Evolutionary conservation across 2,888 invertebrate species (phyloP).

Genomic region (Agriopis marginaria): DNA sequence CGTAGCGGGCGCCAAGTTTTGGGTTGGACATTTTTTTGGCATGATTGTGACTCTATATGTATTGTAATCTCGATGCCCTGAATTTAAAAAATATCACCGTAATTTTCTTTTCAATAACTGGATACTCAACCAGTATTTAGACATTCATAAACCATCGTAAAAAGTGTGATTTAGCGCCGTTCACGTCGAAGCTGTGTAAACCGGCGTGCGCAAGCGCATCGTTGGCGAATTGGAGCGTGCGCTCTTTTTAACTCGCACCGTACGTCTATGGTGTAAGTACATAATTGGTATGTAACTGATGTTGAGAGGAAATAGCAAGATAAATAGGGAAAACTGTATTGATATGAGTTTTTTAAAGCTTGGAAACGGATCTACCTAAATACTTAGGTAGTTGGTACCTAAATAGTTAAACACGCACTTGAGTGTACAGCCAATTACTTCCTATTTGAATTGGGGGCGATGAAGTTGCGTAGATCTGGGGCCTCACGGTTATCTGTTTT

Average conservation of each 20-base stretch:
- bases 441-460: background rate
- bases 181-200: background rate
- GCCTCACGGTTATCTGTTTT: too few species aligned
- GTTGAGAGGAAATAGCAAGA: constrained; percentile 9
- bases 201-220: constrained; percentile 29
- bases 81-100: background rate
- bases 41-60: too few species aligned
- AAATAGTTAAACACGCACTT: too few species aligned
- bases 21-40: too few species aligned
- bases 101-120: background rate
- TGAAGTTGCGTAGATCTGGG: background rate
- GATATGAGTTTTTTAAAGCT: background rate
- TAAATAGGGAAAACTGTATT: constrained; percentile 8
- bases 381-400: too few species aligned
- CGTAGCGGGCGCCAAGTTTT: too few species aligned
- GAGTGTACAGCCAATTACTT: background rate
- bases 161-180: constrained; percentile 18
- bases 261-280: constrained; percentile 4
- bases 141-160: constrained; percentile 20
- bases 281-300: constrained; percentile 23
- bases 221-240: constrained; percentile 41
- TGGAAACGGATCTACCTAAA: too few species aligned
- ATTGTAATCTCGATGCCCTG: too few species aligned
- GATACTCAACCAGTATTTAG: background rate
- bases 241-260: constrained; percentile 37